A percentile compares a stretch with the other conserved stretches of the same genome.
These are phyloP conservation scores for Samia ricini DNA, from an alignment of 1,140 invertebrate species.

Conservation along the genomic window DNA sequence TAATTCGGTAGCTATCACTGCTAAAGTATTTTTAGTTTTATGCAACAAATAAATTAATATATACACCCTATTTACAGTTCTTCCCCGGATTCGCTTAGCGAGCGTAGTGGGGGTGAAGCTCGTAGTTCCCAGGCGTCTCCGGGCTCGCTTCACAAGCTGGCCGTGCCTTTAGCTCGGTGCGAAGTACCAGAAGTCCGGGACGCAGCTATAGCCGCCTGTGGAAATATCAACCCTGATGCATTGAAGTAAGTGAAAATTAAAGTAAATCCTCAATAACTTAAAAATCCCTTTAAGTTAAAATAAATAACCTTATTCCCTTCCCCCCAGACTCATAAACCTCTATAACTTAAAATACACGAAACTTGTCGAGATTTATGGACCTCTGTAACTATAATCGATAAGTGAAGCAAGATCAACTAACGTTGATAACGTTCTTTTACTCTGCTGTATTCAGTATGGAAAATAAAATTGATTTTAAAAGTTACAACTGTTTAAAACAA, in stretches of 20 bases:
- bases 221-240: constrained; percentile 94
- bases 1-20: neutral
- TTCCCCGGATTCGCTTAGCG: constrained; percentile 91
- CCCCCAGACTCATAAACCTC: too few relatives aligned
- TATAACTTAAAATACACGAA: too few relatives aligned
- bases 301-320: too few relatives aligned
- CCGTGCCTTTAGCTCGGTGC: constrained; percentile 92
- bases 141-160: constrained; percentile 92
- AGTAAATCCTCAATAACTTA: too few relatives aligned
- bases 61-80: constrained; percentile 78
- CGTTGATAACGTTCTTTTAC: too few relatives aligned
- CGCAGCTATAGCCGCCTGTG: constrained; percentile 94
- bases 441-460: too few relatives aligned
- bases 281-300: too few relatives aligned
- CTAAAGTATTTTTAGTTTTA: neutral
- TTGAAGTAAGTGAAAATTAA: constrained; percentile 86
- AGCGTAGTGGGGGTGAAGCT: constrained; percentile 84
- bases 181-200: constrained; percentile 96
- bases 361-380: too few relatives aligned
- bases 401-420: too few relatives aligned
- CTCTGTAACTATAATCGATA: too few relatives aligned
- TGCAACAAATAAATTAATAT: neutral
- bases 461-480: too few relatives aligned
- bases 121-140: constrained; percentile 84
- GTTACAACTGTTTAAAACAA: too few relatives aligned